Conservation (phyloP, 2,113 vertebrate genomes). For the Lepus timidus region DNA sequence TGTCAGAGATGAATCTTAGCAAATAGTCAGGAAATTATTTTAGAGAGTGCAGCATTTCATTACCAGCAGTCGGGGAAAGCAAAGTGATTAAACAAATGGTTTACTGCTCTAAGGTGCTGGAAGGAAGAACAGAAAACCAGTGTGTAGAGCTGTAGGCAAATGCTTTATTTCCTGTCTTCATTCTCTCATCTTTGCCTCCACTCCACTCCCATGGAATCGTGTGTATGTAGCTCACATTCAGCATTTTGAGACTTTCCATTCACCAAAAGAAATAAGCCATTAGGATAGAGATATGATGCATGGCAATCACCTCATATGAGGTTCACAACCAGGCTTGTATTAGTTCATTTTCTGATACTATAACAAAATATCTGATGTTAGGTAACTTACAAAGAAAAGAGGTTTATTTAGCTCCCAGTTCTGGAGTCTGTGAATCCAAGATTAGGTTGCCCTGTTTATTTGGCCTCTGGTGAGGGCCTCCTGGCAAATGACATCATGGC, state of each 20-base stretch:
- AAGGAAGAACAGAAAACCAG: not conserved
- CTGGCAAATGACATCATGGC: too few relatives aligned
- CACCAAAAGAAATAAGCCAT: not conserved
- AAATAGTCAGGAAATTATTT: conserved; percentile 93
- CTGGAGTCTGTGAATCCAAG: not conserved
- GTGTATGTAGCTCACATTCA: not conserved
- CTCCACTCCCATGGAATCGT: not conserved
- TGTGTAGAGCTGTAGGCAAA: not conserved
- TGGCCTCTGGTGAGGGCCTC: not conserved
- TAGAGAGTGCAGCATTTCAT: conserved; percentile 90
- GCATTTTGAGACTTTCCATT: not conserved
- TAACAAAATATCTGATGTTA: not conserved
- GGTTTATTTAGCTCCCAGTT: not conserved
- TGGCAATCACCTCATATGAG: not conserved
- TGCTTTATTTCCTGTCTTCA: not conserved
- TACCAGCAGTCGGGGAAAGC: conserved; percentile 87
- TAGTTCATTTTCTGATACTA: not conserved
- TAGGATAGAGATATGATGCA: not conserved
- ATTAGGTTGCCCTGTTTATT: not conserved
- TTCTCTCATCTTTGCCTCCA: not conserved
- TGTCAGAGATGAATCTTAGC: conserved; percentile 93
- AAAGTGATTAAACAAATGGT: conserved; percentile 89
- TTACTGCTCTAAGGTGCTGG: conserved; percentile 74
- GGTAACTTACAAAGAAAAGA: not conserved
- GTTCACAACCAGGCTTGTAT: not conserved